Percentiles rank a stretch among this genome's conserved stretches.
Conservation (phyloP, 2,113 vertebrate species). For the Rhipidura dahli region DNA sequence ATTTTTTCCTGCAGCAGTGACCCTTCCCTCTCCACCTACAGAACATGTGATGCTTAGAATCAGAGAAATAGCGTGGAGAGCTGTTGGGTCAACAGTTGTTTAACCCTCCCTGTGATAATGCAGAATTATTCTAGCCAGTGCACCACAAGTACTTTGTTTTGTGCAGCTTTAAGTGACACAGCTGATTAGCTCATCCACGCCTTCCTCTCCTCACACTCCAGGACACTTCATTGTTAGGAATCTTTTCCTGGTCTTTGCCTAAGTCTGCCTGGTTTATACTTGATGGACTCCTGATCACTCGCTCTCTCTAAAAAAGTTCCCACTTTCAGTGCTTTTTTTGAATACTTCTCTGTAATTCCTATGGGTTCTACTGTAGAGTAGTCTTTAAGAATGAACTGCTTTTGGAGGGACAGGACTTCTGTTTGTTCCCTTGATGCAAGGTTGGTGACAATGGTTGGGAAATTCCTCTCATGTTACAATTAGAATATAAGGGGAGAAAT, state of each 20-base stretch:
- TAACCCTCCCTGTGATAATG: slow-evolving; percentile 34
- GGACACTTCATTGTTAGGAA: not conserved
- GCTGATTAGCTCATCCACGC: not conserved
- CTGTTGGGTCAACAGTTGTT: slow-evolving; percentile 43
- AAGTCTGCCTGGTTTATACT: not conserved
- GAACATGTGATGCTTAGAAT: slow-evolving; percentile 8
- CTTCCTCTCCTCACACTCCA: not conserved
- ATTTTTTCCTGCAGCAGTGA: slow-evolving; percentile 30
- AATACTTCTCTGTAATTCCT: not conserved
- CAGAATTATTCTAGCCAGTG: slow-evolving; percentile 2
- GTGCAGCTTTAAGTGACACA: slow-evolving; percentile 1
- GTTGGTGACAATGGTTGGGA: not conserved
- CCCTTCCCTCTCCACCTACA: slow-evolving; percentile 19
- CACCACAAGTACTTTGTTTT: slow-evolving; percentile 38
- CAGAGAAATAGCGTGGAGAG: slow-evolving; percentile 9
- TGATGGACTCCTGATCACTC: not conserved
- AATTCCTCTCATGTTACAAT: not conserved
- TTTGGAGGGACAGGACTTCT: not conserved
- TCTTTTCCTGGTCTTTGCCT: not conserved
- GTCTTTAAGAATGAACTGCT: not conserved
- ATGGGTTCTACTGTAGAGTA: not conserved
- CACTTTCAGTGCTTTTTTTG: not conserved
- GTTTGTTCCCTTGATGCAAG: not conserved
- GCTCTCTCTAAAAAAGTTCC: not conserved
- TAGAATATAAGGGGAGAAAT: not conserved